Percentiles rank a stretch among this genome's conserved stretches.
Evolutionary conservation across 1,140 invertebrate genomes (phyloP).

Genomic region (Orchesella cincta): DNA sequence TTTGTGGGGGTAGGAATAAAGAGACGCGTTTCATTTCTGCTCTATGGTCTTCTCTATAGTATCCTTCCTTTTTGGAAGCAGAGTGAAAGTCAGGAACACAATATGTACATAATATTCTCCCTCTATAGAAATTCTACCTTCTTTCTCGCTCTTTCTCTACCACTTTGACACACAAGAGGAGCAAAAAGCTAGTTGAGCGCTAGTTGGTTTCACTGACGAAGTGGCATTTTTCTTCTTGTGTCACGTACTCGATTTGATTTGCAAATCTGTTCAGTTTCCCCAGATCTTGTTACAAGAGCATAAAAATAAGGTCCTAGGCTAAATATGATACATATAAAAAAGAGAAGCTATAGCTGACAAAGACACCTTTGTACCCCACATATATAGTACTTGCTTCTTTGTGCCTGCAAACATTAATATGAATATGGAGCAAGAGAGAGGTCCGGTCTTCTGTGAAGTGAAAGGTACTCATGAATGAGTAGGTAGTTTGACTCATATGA

Average conservation of each 20-base stretch:
- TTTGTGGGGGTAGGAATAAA: not conserved
- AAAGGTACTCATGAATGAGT: too few species aligned
- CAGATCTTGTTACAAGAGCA: not conserved
- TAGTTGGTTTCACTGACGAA: not conserved
- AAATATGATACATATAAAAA: too few species aligned
- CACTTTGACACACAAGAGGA: not conserved
- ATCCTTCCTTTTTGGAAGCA: not conserved
- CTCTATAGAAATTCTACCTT: not conserved
- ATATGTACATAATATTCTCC: constrained; percentile 7
- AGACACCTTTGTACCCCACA: too few species aligned
- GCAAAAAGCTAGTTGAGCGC: not conserved
- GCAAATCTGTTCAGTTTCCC: constrained; percentile 26
- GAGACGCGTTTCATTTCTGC: not conserved
- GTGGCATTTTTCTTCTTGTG: constrained; percentile 21
- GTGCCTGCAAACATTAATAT: too few species aligned
- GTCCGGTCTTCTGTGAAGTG: too few species aligned
- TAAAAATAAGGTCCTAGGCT: not conserved
- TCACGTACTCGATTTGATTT: constrained; percentile 44
- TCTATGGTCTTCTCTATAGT: not conserved
- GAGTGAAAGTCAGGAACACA: not conserved
- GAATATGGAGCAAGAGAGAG: too few species aligned
- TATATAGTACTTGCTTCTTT: too few species aligned
- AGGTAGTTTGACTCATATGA: too few species aligned
- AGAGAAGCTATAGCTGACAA: too few species aligned
- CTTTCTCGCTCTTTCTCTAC: not conserved